These are phyloP conservation scores for Aphelenchoides besseyi DNA, from an alignment of 1,140 invertebrate genomes.

Conservation along the genomic window DNA sequence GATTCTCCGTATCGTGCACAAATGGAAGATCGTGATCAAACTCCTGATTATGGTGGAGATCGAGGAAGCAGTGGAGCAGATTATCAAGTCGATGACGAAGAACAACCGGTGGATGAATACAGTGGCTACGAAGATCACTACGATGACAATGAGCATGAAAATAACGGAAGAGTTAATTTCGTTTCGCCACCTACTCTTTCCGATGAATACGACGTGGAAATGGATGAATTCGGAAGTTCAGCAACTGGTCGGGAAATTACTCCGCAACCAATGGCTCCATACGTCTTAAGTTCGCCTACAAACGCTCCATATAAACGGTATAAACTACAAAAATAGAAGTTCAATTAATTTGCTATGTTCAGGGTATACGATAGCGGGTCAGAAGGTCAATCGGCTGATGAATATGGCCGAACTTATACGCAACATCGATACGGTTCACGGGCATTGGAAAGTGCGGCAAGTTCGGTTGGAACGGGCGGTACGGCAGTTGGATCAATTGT, in stretches of 20 bases:
- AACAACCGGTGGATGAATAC: conserved; percentile 7
- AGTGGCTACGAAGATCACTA: conserved; percentile 4
- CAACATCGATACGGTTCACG: not conserved
- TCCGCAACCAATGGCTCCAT: not conserved
- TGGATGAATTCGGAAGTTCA: conserved; percentile 27
- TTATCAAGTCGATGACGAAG: not conserved
- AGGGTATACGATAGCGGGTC: conserved; percentile 15
- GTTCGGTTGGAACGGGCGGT: not conserved
- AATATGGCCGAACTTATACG: not conserved
- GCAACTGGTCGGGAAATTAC: not conserved
- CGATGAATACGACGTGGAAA: conserved; percentile 34
- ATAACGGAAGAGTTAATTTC: not conserved
- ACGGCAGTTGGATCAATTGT: conserved; percentile 5
- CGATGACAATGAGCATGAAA: conserved; percentile 66
- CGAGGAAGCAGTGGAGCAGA: not conserved
- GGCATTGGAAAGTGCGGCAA: not conserved
- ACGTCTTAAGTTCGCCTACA: not conserved
- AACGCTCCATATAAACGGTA: not conserved
- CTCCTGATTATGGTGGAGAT: not conserved
- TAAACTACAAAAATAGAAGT: not conserved
- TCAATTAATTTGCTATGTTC: not conserved
- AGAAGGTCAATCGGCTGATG: not conserved
- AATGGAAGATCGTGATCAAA: not conserved
- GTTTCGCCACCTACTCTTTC: conserved; percentile 3
- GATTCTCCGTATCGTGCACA: not conserved